phyloP scores from a whole-genome alignment of 2,113 vertebrate genomes.

The Talpa occidentalis region DNA sequence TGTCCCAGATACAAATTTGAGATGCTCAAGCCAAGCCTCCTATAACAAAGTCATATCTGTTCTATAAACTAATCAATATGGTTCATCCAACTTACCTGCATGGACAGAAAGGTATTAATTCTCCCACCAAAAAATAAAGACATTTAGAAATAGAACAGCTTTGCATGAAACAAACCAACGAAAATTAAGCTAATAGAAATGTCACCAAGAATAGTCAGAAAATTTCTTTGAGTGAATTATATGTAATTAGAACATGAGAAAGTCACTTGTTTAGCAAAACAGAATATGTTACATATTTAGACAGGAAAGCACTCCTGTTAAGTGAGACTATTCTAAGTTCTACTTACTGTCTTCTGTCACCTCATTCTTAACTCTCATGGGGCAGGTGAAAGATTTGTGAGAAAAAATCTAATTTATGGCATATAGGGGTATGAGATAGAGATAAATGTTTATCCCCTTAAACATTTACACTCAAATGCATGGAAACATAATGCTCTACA shows the following conservation, averaged over 20 bases:
- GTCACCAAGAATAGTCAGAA: background rate
- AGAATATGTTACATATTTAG: background rate
- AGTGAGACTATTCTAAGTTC: background rate
- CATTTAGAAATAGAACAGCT: background rate
- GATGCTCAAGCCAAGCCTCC: constrained; percentile 61
- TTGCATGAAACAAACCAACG: background rate
- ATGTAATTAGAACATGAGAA: background rate
- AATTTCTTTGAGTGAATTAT: background rate
- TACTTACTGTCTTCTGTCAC: background rate
- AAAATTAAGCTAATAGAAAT: background rate
- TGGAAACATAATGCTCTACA: background rate
- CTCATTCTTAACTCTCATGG: background rate
- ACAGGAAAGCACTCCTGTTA: background rate
- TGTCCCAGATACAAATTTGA: constrained; percentile 72
- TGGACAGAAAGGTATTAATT: constrained; percentile 32
- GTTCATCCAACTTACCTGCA: constrained; percentile 44
- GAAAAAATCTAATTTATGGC: background rate
- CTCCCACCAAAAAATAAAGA: background rate
- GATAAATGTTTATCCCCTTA: background rate
- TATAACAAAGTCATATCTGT: constrained; percentile 50
- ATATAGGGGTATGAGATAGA: background rate
- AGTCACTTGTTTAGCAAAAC: background rate
- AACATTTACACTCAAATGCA: rapidly evolving
- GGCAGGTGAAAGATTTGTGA: background rate
- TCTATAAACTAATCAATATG: constrained; percentile 52